These are phyloP conservation scores for Cottus gobio DNA, from an alignment of 2,113 vertebrate genomes.

Conservation along the genomic window DNA sequence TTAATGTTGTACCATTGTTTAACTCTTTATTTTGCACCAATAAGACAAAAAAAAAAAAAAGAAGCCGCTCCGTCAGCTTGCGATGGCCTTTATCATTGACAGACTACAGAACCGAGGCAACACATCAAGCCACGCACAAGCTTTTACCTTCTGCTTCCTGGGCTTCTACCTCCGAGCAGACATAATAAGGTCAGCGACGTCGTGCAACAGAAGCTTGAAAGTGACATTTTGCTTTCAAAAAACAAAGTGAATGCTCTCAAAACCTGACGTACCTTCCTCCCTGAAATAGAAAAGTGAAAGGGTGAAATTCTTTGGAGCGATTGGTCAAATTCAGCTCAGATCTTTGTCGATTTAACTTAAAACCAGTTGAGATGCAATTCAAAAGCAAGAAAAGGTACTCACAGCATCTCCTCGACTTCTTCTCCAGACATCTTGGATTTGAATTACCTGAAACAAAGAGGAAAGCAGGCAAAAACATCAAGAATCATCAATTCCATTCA, in stretches of 20 bases:
- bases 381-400: conserved; percentile 42
- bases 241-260: conserved; percentile 1
- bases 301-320: neutral
- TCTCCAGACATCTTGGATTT: conserved; percentile 66
- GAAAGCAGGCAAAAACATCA: conserved; percentile 8
- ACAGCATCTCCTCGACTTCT: conserved; percentile 65
- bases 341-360: neutral
- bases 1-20: neutral
- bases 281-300: conserved; percentile 50
- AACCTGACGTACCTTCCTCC: conserved; percentile 75
- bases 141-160: conserved; percentile 54
- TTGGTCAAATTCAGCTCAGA: neutral
- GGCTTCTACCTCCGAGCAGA: conserved; percentile 57
- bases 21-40: neutral
- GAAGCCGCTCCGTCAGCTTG: conserved; percentile 7
- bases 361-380: neutral
- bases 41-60: neutral
- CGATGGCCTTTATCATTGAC: conserved; percentile 30
- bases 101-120: conserved; percentile 32
- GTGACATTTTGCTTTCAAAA: conserved; percentile 31
- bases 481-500: neutral
- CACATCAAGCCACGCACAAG: conserved; percentile 44
- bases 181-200: conserved; percentile 65
- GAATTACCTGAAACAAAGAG: conserved; percentile 26
- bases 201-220: neutral